These are phyloP conservation scores for Cryptocephalus primarius DNA, from an alignment of 2,888 invertebrate species.

Conservation along the genomic window DNA sequence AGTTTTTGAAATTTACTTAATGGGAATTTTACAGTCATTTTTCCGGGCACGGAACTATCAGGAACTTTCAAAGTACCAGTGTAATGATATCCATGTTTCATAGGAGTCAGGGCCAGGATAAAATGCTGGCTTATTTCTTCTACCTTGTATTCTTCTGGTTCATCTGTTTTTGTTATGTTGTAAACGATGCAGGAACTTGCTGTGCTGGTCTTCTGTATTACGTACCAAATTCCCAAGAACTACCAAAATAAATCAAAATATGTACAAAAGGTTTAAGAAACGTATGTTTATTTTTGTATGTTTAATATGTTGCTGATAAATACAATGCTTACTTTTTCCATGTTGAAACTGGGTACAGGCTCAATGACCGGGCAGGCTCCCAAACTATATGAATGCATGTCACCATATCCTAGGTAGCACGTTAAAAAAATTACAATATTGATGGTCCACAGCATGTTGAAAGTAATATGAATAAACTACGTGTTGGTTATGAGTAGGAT, in stretches of 20 bases:
- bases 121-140: conserved; percentile 66
- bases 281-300: too few relatives aligned
- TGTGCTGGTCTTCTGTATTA: conserved; percentile 72
- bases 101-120: conserved; percentile 55
- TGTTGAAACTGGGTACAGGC: conserved; percentile 61
- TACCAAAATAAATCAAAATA: conserved; percentile 25
- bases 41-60: conserved; percentile 52
- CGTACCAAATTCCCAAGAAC: conserved; percentile 74
- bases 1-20: conserved; percentile 50
- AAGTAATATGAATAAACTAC: too few relatives aligned
- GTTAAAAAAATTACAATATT: too few relatives aligned
- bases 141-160: conserved; percentile 56
- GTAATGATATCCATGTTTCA: conserved; percentile 71
- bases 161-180: conserved; percentile 60
- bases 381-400: conserved; percentile 57
- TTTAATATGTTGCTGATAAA: too few relatives aligned
- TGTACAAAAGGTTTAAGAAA: too few relatives aligned
- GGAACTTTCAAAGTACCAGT: conserved; percentile 58
- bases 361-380: conserved; percentile 65
- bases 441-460: too few relatives aligned
- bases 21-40: conserved; percentile 68
- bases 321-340: conserved; percentile 51
- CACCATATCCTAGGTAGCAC: conserved; percentile 7
- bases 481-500: too few relatives aligned
- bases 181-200: conserved; percentile 69